A percentile compares a stretch with the other conserved stretches of the same genome.
Conservation (phyloP, 2,797 vertebrate genomes). For the Dallia pectoralis region DNA sequence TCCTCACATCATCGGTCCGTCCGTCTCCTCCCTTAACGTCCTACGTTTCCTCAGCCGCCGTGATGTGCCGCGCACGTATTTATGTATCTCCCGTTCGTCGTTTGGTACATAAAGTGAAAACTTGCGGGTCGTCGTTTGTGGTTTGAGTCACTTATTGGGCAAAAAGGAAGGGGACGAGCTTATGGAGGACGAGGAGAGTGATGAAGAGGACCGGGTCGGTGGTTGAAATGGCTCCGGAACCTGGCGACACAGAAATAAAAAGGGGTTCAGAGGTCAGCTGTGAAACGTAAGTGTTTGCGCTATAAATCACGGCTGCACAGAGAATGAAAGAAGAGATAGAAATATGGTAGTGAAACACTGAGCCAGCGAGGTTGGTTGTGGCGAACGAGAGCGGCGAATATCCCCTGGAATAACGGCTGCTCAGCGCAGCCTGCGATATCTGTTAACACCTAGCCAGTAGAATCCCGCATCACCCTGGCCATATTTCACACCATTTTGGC, state of each 20-base stretch:
- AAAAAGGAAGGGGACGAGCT: conserved; percentile 80
- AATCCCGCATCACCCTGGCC: conserved; percentile 6
- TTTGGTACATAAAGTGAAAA: conserved; percentile 71
- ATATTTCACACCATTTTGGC: conserved; percentile 22
- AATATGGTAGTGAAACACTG: background rate
- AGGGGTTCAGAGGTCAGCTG: conserved; percentile 17
- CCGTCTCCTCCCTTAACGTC: conserved; percentile 6
- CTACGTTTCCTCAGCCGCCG: conserved; percentile 31
- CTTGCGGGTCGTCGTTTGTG: conserved; percentile 47
- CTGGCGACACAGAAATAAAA: conserved; percentile 65
- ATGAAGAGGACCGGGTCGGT: conserved; percentile 78
- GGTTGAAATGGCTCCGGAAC: conserved; percentile 75
- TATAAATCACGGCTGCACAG: background rate
- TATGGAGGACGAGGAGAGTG: conserved; percentile 82
- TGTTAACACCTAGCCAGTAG: background rate
- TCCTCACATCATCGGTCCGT: conserved; percentile 2
- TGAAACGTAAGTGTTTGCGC: background rate
- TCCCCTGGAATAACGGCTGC: background rate
- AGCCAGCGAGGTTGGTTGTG: background rate
- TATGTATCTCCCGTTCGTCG: conserved; percentile 51
- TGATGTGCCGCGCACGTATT: conserved; percentile 52
- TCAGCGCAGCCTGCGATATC: background rate
- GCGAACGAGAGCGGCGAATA: background rate
- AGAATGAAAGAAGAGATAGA: background rate
- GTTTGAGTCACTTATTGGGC: conserved; percentile 76